These are phyloP conservation scores for Drosophila insularis DNA, from an alignment of 1,140 invertebrate species.

Conservation along the genomic window DNA sequence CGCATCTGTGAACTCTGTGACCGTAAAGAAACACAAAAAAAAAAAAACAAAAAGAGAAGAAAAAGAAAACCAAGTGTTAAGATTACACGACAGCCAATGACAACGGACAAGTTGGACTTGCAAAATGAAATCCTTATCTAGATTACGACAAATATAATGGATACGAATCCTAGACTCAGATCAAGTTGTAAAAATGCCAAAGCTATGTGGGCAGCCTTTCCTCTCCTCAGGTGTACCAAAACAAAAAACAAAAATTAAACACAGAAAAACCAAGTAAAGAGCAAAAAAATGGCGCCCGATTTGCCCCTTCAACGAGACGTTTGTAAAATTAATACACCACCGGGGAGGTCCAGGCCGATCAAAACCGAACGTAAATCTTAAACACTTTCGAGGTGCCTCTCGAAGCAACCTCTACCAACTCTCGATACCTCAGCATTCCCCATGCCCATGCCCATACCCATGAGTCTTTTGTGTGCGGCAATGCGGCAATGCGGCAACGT, in stretches of 20 bases:
- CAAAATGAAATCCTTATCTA: conserved; percentile 61
- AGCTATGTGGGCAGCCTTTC: conserved; percentile 52
- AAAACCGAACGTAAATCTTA: conserved; percentile 81
- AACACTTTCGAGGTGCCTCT: conserved; percentile 46
- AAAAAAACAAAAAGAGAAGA: not conserved
- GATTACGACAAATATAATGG: conserved; percentile 45
- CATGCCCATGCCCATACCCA: not conserved
- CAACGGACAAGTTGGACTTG: conserved; percentile 36
- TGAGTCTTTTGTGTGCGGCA: conserved; percentile 1
- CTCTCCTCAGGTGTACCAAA: conserved; percentile 68
- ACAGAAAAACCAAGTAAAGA: conserved; percentile 50
- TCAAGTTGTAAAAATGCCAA: conserved; percentile 76
- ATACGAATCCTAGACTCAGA: conserved; percentile 43
- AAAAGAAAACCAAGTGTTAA: conserved; percentile 22
- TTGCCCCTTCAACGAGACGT: conserved; percentile 11
- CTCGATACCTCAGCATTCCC: conserved; percentile 28
- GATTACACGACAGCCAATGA: conserved; percentile 50
- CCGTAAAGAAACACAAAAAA: conserved; percentile 2
- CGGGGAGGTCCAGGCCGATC: conserved; percentile 77
- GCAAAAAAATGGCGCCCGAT: conserved; percentile 68
- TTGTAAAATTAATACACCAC: conserved; percentile 72
- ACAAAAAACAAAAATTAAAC: conserved; percentile 8
- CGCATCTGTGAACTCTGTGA: conserved; percentile 55
- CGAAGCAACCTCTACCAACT: conserved; percentile 16
- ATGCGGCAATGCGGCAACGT: conserved; percentile 27